Evolutionary conservation across 2,797 vertebrate genomes (phyloP).

Genomic region (Naso thynnoides): DNA sequence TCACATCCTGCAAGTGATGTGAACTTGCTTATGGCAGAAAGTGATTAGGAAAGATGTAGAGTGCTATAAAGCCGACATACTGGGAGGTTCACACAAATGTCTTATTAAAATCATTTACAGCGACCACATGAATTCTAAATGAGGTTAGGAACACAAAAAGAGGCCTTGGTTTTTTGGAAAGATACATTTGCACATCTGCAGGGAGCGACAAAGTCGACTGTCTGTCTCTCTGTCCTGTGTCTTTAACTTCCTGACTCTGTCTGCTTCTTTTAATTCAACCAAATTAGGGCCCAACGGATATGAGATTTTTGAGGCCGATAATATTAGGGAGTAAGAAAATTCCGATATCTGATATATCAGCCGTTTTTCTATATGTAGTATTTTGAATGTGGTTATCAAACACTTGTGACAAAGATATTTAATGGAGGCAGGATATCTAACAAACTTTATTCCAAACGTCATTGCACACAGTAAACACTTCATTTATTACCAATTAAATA

Average conservation of each 20-base stretch:
- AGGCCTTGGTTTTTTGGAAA: conserved; percentile 40
- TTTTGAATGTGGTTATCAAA: no score
- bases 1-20: conserved; percentile 49
- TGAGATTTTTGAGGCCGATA: no score
- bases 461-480: no score
- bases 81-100: conserved; percentile 41
- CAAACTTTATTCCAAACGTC: no score
- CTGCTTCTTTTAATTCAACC: conserved; percentile 9
- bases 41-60: conserved; percentile 63
- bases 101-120: conserved; percentile 64
- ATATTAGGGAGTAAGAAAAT: no score
- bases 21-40: conserved; percentile 45
- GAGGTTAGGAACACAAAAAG: conserved; percentile 51
- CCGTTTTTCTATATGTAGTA: no score
- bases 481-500: no score
- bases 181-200: conserved; percentile 53
- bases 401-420: no score
- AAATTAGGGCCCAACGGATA: no score
- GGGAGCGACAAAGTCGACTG: conserved; percentile 4
- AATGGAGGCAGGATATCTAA: no score
- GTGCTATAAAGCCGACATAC: conserved; percentile 47
- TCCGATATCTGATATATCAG: no score
- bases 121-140: conserved; percentile 62
- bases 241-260: conserved; percentile 24
- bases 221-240: conserved; percentile 1